These are phyloP conservation scores for Danio albolineatus DNA, from an alignment of 2,797 vertebrate genomes.

Conservation along the genomic window DNA sequence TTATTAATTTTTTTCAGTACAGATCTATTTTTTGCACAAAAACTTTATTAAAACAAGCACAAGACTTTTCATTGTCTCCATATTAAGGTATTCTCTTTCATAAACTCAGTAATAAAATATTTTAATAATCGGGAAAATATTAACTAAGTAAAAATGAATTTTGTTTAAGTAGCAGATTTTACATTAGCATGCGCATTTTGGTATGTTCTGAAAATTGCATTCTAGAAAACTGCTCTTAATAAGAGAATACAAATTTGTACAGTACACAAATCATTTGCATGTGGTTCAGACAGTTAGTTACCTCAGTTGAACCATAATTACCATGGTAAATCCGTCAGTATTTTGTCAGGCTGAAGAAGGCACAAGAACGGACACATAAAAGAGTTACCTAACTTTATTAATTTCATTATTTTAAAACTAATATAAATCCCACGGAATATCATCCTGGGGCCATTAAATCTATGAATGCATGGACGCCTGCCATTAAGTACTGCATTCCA, in stretches of 20 bases:
- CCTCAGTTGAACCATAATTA: not conserved
- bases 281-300: not conserved
- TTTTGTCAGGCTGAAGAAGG: constrained; percentile 51
- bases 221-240: not conserved
- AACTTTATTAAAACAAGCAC: too few relatives aligned
- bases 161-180: not conserved
- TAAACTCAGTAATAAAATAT: too few relatives aligned
- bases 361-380: constrained; percentile 79
- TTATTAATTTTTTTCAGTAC: too few relatives aligned
- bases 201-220: too few relatives aligned
- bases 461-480: constrained; percentile 91
- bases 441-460: constrained; percentile 88
- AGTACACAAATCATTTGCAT: not conserved
- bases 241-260: not conserved
- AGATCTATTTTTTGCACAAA: too few relatives aligned
- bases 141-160: not conserved
- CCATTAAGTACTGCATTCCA: constrained; percentile 89
- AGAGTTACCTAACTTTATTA: constrained; percentile 99
- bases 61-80: too few relatives aligned
- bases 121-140: not conserved
- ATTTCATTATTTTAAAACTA: constrained; percentile 92
- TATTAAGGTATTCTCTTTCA: too few relatives aligned
- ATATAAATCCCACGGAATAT: constrained; percentile 91
- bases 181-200: too few relatives aligned
- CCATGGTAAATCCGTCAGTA: not conserved